These are phyloP conservation scores for Poecilus cupreus DNA, from an alignment of 2,888 invertebrate species.

Conservation along the genomic window DNA sequence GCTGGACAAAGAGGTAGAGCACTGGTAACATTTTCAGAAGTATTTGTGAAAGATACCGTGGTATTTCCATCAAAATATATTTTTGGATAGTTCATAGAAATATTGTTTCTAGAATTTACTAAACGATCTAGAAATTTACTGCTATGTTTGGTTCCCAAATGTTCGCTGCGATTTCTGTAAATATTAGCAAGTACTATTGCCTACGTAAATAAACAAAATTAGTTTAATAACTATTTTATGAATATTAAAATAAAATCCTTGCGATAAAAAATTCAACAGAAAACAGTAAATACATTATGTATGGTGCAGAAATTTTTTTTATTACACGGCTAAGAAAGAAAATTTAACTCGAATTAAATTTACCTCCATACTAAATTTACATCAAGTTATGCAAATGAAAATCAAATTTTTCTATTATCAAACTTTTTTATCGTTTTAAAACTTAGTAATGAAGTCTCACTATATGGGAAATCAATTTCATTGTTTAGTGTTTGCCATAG, in stretches of 20 bases:
- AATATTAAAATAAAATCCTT: too few relatives aligned
- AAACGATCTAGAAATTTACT: constrained; percentile 37
- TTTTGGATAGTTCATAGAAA: constrained; percentile 56
- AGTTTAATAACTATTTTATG: not conserved
- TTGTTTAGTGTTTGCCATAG: too few relatives aligned
- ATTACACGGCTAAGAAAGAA: not conserved
- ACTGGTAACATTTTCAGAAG: constrained; percentile 65
- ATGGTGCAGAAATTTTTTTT: constrained; percentile 12
- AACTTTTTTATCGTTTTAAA: too few relatives aligned
- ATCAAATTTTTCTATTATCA: too few relatives aligned
- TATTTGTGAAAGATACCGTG: constrained; percentile 67
- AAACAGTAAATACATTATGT: not conserved
- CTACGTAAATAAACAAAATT: constrained; percentile 1
- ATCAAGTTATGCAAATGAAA: too few relatives aligned
- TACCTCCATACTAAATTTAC: too few relatives aligned
- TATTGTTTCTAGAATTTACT: constrained; percentile 51
- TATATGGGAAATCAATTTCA: too few relatives aligned
- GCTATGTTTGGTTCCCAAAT: not conserved
- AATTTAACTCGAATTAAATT: too few relatives aligned
- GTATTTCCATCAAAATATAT: constrained; percentile 68
- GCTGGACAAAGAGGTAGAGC: constrained; percentile 75
- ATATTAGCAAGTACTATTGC: too few relatives aligned
- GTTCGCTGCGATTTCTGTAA: constrained; percentile 36
- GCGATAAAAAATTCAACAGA: not conserved
- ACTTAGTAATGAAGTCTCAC: too few relatives aligned